Conservation (phyloP, 2,113 vertebrate genomes). For the Triplophysa siluroides region DNA sequence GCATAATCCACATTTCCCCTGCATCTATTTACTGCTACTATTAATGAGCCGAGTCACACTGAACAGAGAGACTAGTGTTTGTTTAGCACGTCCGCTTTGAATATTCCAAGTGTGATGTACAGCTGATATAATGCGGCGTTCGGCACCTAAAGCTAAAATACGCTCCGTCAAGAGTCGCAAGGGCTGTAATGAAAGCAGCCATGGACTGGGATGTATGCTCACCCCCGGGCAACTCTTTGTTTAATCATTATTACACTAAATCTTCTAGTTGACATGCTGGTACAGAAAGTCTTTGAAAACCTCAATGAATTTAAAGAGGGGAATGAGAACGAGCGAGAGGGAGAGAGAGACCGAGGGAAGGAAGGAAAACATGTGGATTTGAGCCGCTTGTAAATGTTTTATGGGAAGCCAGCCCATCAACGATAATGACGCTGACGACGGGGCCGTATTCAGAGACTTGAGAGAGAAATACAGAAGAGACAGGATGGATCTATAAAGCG, state of each 20-base stretch:
- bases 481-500: background rate
- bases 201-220: background rate
- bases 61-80: constrained; percentile 21
- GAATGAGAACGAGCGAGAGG: constrained; percentile 4
- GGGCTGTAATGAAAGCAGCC: constrained; percentile 6
- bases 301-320: constrained; percentile 10
- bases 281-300: constrained; percentile 20
- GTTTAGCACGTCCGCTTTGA: constrained; percentile 6
- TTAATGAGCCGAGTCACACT: constrained; percentile 45
- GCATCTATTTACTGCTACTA: constrained; percentile 52
- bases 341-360: background rate
- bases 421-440: constrained; percentile 71
- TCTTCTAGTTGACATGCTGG: constrained; percentile 13
- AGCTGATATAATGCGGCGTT: background rate
- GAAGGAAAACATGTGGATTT: constrained; percentile 39
- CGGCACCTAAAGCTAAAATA: constrained; percentile 23
- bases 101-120: constrained; percentile 29
- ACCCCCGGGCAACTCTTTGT: constrained; percentile 29
- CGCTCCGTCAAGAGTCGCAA: background rate
- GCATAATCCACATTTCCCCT: constrained; percentile 58
- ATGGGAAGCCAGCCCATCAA: constrained; percentile 64
- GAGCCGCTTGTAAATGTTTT: constrained; percentile 74
- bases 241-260: constrained; percentile 35
- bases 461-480: constrained; percentile 43
- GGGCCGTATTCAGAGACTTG: constrained; percentile 54